Conservation (phyloP, 2,113 vertebrate species). For the Ceuthmochares aereus region DNA sequence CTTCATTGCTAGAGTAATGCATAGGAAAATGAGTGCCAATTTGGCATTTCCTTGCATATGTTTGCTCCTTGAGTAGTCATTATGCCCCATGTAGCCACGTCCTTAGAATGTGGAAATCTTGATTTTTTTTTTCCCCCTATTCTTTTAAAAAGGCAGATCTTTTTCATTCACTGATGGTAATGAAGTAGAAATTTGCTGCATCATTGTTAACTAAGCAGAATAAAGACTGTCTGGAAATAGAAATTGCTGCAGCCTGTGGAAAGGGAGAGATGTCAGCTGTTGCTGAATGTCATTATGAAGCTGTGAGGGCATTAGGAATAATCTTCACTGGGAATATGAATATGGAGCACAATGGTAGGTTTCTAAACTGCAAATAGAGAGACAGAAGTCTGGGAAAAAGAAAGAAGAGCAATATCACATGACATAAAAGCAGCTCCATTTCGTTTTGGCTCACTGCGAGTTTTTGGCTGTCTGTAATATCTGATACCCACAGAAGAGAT, state of each 20-base stretch:
- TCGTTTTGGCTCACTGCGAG: neutral
- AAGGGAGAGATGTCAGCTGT: neutral
- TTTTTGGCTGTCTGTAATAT: neutral
- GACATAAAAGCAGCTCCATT: neutral
- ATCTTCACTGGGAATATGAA: neutral
- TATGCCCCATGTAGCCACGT: neutral
- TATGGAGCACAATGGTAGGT: neutral
- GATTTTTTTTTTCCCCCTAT: neutral
- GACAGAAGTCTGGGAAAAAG: neutral
- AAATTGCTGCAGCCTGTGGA: conserved; percentile 9
- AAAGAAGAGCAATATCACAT: neutral
- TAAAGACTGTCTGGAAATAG: conserved; percentile 20
- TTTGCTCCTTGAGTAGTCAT: neutral
- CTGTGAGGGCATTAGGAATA: conserved; percentile 26
- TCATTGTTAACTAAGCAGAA: conserved; percentile 40
- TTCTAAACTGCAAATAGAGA: neutral
- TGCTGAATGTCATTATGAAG: conserved; percentile 50
- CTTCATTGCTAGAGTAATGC: neutral
- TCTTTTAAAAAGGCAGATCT: neutral
- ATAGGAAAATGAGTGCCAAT: neutral
- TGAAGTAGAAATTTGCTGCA: conserved; percentile 22
- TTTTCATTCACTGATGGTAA: neutral
- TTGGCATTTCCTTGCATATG: neutral
- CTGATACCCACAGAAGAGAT: neutral
- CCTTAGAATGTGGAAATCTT: neutral